Percentiles rank a stretch among this genome's conserved stretches.
These are phyloP conservation scores for Picus viridis DNA, from an alignment of 2,797 vertebrate genomes.

Conservation along the genomic window DNA sequence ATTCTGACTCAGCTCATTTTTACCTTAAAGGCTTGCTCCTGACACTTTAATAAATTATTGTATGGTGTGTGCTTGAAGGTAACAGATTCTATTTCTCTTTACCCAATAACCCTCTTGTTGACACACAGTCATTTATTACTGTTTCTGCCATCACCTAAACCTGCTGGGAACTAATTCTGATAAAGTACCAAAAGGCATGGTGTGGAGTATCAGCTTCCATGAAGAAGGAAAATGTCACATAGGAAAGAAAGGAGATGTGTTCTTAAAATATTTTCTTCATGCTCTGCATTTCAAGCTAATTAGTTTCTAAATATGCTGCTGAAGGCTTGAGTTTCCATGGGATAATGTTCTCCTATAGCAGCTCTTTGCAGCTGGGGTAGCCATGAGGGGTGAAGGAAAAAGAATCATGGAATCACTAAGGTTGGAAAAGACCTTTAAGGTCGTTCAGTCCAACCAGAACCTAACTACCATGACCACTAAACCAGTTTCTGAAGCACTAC, in stretches of 20 bases:
- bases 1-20: constrained; percentile 78
- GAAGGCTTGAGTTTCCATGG: constrained; percentile 14
- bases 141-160: constrained; percentile 44
- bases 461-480: too few species aligned
- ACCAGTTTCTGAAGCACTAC: too few species aligned
- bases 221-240: constrained; percentile 32
- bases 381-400: background rate
- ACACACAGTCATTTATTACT: constrained; percentile 54
- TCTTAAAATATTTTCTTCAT: constrained; percentile 40
- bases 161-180: constrained; percentile 65
- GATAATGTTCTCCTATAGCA: constrained; percentile 20
- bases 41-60: constrained; percentile 74
- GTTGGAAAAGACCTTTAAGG: too few species aligned
- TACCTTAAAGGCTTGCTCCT: constrained; percentile 74
- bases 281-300: constrained; percentile 55
- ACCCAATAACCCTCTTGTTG: constrained; percentile 36
- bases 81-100: constrained; percentile 36
- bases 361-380: background rate
- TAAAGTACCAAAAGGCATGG: constrained; percentile 29
- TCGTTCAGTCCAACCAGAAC: too few species aligned
- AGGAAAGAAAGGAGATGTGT: constrained; percentile 39
- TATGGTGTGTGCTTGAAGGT: constrained; percentile 29
- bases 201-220: constrained; percentile 26
- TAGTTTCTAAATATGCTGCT: constrained; percentile 63
- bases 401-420: background rate